phyloP scores from a whole-genome alignment of 2,888 invertebrate species.

The Pollenia labialis region DNA sequence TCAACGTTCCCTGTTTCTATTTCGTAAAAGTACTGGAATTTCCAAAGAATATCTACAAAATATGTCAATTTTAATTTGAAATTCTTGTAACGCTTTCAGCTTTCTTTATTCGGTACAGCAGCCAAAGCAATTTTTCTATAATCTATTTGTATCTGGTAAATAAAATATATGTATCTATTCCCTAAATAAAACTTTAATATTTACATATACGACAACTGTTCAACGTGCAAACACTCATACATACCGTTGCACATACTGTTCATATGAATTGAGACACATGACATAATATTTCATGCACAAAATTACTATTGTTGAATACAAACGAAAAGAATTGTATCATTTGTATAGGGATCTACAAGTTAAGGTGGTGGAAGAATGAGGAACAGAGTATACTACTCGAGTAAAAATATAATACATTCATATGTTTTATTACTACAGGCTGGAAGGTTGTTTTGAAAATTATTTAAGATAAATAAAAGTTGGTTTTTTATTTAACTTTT shows the following conservation, averaged over 20 bases:
- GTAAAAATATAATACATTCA: too few relatives aligned
- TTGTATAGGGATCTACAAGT: background rate
- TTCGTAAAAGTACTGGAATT: background rate
- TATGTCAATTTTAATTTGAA: slow-evolving; percentile 11
- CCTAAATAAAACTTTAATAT: slow-evolving; percentile 58
- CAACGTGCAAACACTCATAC: background rate
- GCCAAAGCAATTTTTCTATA: slow-evolving; percentile 31
- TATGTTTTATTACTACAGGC: too few relatives aligned
- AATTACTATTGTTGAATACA: slow-evolving; percentile 45
- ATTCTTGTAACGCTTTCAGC: background rate
- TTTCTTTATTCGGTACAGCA: slow-evolving; percentile 1
- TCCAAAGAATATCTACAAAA: background rate
- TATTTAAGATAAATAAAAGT: too few relatives aligned
- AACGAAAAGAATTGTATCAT: background rate
- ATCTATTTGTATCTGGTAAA: slow-evolving; percentile 27
- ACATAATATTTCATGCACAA: slow-evolving; percentile 43
- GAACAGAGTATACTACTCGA: too few relatives aligned
- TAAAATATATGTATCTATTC: slow-evolving; percentile 46
- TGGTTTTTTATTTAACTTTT: too few relatives aligned
- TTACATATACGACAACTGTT: slow-evolving; percentile 5
- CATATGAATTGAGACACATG: slow-evolving; percentile 5
- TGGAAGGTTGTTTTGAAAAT: too few relatives aligned
- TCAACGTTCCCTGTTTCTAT: background rate
- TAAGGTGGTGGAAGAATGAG: background rate
- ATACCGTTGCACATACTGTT: background rate